Conservation (phyloP, 2,113 vertebrate species). For the Nannobrachium achirus region DNA sequence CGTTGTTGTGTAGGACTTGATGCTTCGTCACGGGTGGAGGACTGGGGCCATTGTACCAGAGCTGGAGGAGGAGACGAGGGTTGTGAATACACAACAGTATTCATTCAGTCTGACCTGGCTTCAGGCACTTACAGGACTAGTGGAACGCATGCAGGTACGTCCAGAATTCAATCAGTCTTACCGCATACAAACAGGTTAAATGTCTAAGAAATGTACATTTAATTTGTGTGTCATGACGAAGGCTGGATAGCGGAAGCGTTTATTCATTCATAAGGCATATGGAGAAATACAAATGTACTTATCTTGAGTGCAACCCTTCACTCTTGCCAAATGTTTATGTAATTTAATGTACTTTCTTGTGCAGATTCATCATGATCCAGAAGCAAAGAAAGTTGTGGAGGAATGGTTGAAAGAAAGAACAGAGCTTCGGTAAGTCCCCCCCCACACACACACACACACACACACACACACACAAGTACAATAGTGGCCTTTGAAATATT, state of each 20-base stretch:
- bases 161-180: too few species aligned
- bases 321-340: too few species aligned
- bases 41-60: slow-evolving; percentile 87
- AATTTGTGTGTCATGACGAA: too few species aligned
- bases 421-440: slow-evolving; percentile 69
- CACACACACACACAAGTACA: too few species aligned
- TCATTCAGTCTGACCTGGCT: slow-evolving; percentile 85
- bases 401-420: slow-evolving; percentile 79
- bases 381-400: slow-evolving; percentile 72
- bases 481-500: too few species aligned
- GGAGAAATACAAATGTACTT: too few species aligned
- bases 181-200: too few species aligned
- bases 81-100: slow-evolving; percentile 84
- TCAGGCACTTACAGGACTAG: slow-evolving; percentile 85
- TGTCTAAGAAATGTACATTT: too few species aligned
- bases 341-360: neutral
- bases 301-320: too few species aligned
- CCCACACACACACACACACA: neutral
- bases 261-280: too few species aligned
- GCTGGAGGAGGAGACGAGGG: slow-evolving; percentile 84
- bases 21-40: slow-evolving; percentile 86
- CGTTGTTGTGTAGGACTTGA: slow-evolving; percentile 78
- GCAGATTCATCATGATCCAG: slow-evolving; percentile 71
- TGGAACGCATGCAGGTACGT: slow-evolving; percentile 85
- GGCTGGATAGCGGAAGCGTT: too few species aligned